Evolutionary conservation across 2,888 invertebrate species (phyloP).

Genomic region (Hydroisotoma schaefferi): DNA sequence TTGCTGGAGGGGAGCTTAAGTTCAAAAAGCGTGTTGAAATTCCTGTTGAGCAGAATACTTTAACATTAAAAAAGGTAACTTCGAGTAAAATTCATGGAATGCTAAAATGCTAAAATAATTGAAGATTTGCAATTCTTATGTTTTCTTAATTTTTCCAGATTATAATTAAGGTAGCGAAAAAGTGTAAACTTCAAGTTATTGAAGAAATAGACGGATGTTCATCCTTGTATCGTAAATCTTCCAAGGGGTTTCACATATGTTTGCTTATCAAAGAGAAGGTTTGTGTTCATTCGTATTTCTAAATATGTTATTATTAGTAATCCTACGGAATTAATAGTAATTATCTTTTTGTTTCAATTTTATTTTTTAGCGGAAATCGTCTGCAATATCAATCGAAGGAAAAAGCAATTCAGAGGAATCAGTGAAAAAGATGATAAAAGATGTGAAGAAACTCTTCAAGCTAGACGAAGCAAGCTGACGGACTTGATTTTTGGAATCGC

Average conservation of each 20-base stretch:
- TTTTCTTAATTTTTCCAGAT: constrained; percentile 16
- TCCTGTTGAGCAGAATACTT: constrained; percentile 9
- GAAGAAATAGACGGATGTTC: constrained; percentile 17
- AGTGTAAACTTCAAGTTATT: constrained; percentile 20
- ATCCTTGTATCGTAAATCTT: constrained; percentile 18
- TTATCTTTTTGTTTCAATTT: background rate
- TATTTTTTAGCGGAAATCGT: constrained; percentile 10
- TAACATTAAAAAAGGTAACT: constrained; percentile 16
- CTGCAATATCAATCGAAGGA: constrained; percentile 17
- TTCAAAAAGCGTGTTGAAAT: constrained; percentile 17
- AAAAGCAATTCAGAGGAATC: constrained; percentile 23
- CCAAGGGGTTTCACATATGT: constrained; percentile 22
- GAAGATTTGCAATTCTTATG: constrained; percentile 16
- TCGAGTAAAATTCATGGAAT: background rate
- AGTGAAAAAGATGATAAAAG: constrained; percentile 18
- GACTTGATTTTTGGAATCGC: no score
- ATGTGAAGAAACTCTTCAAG: constrained; percentile 19
- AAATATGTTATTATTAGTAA: no score
- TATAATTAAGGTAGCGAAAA: constrained; percentile 17
- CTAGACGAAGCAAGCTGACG: constrained; percentile 20
- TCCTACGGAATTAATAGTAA: no score
- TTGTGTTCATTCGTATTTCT: background rate
- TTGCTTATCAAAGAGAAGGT: constrained; percentile 22
- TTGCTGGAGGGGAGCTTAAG: constrained; percentile 20
- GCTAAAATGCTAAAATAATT: background rate